A percentile compares a stretch with the other conserved stretches of the same genome.
phyloP scores from a whole-genome alignment of 2,888 invertebrate species.

The Orthosia incerta region DNA sequence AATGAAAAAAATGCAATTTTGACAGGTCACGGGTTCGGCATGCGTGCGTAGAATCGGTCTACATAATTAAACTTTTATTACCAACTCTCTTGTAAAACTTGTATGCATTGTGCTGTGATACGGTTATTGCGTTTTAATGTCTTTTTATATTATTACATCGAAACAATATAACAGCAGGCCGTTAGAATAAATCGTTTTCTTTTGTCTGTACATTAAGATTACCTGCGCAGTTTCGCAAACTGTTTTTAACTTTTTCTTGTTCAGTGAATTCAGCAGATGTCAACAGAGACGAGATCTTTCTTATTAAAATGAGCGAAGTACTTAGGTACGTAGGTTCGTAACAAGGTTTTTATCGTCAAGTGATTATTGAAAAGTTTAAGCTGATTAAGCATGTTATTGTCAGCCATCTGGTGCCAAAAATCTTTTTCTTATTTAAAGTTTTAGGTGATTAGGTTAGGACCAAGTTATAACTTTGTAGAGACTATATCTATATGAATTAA shows the following conservation, averaged over 20 bases:
- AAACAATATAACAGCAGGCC: slow-evolving; percentile 55
- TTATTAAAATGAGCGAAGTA: slow-evolving; percentile 58
- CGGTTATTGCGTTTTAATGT: slow-evolving; percentile 53
- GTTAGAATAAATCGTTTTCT: slow-evolving; percentile 55
- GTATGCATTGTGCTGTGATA: slow-evolving; percentile 40
- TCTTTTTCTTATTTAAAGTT: slow-evolving; percentile 8
- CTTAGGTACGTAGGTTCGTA: slow-evolving; percentile 35
- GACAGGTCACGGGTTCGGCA: slow-evolving; percentile 43
- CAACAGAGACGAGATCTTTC: slow-evolving; percentile 60
- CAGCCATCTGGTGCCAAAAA: slow-evolving; percentile 3
- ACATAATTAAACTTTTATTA: slow-evolving; percentile 54
- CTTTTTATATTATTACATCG: slow-evolving; percentile 46
- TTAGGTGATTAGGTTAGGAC: neutral
- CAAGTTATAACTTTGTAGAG: too few relatives aligned
- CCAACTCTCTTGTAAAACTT: slow-evolving; percentile 35
- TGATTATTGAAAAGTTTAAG: slow-evolving; percentile 48
- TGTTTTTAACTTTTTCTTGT: slow-evolving; percentile 77
- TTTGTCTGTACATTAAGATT: slow-evolving; percentile 70
- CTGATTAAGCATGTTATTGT: slow-evolving; percentile 34
- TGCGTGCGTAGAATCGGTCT: slow-evolving; percentile 32
- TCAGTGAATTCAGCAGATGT: slow-evolving; percentile 76
- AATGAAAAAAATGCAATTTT: slow-evolving; percentile 57
- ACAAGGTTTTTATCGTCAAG: slow-evolving; percentile 38
- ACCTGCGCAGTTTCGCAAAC: slow-evolving; percentile 66
- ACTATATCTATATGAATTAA: neutral